Conservation (phyloP, 37 sponge, comb jelly and placozoan species). For the Mnemiopsis leidyi region DNA sequence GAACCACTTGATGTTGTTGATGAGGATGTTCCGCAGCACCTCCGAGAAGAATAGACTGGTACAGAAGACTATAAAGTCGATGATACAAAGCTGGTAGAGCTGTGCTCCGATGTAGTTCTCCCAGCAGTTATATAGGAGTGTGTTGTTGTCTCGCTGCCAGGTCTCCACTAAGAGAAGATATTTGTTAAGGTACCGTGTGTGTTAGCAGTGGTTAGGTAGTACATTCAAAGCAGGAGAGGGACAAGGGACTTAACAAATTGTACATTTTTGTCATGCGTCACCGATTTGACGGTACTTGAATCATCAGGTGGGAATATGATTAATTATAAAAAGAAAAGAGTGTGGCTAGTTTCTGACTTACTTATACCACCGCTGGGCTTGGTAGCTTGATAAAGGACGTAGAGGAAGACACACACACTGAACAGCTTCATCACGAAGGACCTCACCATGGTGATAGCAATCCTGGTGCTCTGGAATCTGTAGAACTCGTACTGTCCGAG, state of each 20-base stretch:
- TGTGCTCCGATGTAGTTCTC: slow-evolving; percentile 36
- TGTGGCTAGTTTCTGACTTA: neutral
- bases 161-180: too few species aligned
- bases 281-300: too few species aligned
- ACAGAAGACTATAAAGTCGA: neutral
- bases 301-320: too few species aligned
- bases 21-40: neutral
- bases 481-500: slow-evolving; percentile 12
- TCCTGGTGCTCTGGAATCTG: neutral
- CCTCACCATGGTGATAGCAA: neutral
- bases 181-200: too few species aligned
- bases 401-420: slow-evolving; percentile 19
- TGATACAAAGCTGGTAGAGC: slow-evolving; percentile 31
- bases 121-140: neutral
- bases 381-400: neutral
- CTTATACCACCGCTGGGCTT: neutral
- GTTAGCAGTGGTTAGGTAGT: too few species aligned
- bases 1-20: slow-evolving; percentile 20
- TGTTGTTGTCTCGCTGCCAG: slow-evolving; percentile 4
- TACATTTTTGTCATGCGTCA: too few species aligned
- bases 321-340: too few species aligned
- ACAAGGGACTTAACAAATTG: too few species aligned
- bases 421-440: slow-evolving; percentile 11
- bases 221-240: too few species aligned
- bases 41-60: neutral